phyloP scores from a whole-genome alignment of 1,140 invertebrate genomes.

The Carposina sasakii region DNA sequence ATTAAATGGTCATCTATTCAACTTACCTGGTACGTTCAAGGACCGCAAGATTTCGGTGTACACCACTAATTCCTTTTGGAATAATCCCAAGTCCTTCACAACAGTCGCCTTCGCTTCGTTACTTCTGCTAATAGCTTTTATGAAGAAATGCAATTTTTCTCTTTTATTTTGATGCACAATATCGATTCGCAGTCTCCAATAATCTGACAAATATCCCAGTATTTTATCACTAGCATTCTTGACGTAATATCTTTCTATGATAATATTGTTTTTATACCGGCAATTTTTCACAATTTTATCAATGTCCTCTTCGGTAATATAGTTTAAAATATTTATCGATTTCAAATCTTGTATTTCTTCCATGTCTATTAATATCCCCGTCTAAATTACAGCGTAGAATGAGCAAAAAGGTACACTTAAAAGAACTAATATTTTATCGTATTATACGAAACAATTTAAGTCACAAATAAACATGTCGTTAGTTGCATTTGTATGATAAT shows the following conservation, averaged over 20 bases:
- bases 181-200: constrained; percentile 47
- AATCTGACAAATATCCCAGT: constrained; percentile 55
- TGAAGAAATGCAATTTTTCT: constrained; percentile 40
- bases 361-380: no score
- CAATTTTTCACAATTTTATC: constrained; percentile 35
- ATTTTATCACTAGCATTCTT: constrained; percentile 51
- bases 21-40: constrained; percentile 38
- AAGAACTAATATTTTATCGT: no score
- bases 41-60: constrained; percentile 38
- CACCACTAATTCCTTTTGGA: constrained; percentile 48
- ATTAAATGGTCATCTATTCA: neutral
- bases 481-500: no score
- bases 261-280: constrained; percentile 13
- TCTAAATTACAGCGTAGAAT: no score
- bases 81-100: constrained; percentile 45
- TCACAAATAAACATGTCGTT: no score
- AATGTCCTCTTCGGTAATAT: constrained; percentile 39
- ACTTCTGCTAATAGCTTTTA: constrained; percentile 47
- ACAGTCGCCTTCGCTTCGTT: constrained; percentile 54
- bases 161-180: constrained; percentile 17
- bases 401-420: no score
- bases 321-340: no score
- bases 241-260: constrained; percentile 30
- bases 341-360: no score
- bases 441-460: no score